phyloP scores from a whole-genome alignment of 2,888 invertebrate genomes.

The Conistra vaccinii region DNA sequence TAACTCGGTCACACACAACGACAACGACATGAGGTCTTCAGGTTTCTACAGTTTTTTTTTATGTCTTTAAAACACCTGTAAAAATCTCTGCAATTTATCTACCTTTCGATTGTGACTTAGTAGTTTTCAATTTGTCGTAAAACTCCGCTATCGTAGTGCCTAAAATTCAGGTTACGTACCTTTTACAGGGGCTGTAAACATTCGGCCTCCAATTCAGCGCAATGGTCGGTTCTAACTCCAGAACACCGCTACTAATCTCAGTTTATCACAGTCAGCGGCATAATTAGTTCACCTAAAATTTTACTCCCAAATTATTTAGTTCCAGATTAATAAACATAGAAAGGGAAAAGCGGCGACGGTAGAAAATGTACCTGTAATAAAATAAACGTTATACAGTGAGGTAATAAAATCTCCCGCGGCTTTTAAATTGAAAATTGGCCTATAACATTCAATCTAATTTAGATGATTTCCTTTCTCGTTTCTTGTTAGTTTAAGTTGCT shows the following conservation, averaged over 20 bases:
- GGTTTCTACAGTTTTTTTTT: neutral
- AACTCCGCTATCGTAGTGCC: constrained; percentile 26
- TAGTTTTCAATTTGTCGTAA: constrained; percentile 52
- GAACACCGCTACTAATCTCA: constrained; percentile 58
- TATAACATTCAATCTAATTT: constrained; percentile 60
- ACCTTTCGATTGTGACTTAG: constrained; percentile 21
- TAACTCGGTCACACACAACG: neutral
- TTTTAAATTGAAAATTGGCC: constrained; percentile 63
- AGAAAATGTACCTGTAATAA: constrained; percentile 60
- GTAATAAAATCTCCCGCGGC: constrained; percentile 54
- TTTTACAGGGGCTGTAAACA: constrained; percentile 60
- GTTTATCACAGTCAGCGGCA: constrained; percentile 60
- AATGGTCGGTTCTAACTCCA: constrained; percentile 47
- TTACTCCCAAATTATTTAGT: constrained; percentile 62
- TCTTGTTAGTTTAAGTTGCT: constrained; percentile 53
- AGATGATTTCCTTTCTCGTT: constrained; percentile 51
- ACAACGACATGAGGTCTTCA: neutral
- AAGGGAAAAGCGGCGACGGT: constrained; percentile 23
- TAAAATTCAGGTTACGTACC: constrained; percentile 59
- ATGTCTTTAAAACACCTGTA: constrained; percentile 9
- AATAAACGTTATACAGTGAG: constrained; percentile 52
- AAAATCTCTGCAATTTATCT: constrained; percentile 36
- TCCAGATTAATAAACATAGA: constrained; percentile 59
- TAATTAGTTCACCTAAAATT: constrained; percentile 65
- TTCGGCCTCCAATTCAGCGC: constrained; percentile 51